Evolutionary conservation across 2,113 vertebrate genomes (phyloP), one percentile per base, ranked within the genome.

Genomic region (Barbus barbus): DNA sequence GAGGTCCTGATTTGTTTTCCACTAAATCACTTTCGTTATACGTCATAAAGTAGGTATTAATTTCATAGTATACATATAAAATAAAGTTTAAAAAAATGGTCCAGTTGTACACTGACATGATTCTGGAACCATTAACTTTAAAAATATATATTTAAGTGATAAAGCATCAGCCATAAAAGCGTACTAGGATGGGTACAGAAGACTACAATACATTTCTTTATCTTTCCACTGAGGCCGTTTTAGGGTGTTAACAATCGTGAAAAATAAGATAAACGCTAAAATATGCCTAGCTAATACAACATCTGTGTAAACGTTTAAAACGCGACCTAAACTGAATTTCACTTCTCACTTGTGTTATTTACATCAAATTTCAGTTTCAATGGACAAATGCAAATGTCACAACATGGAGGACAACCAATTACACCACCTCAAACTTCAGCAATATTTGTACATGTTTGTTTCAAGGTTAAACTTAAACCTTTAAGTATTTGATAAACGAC

Each of bases 401-500:
- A 95, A 94, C 91, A 95, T 95, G 94, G 95, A 95, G 93, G 95
- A 92, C 93, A 91, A 88, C 18, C 78, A 65, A 48, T 81, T 33
- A 69, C 79, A 11, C 28, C 41, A n/a, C 61, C 46, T n/a, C 20
- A 69, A 69, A 81, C 79, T 46, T 67, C 2, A 48, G 8, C 41
- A 22, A 46, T 13, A 31, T 44, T 28, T 63, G 20, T 16, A 65
- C n/a, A 38, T 44, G 4, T 28, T 46, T 18, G n/a, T 78, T n/a
- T 26, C 11, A 8, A 46, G 8, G 46, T 63, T 6, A 44, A 79
- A 18, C 33, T 7, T 36, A 22, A 36, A n/a, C 7, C 38, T 31
- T 28, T 7, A 46, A 28, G 12, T 65, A 24, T 78, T 4, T 41
- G 1, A 38, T 60, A 44, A 26, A 61, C 24, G 16, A 79, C 58